Conservation (phyloP, 2,888 invertebrate genomes). For the Helicoverpa assulta region DNA sequence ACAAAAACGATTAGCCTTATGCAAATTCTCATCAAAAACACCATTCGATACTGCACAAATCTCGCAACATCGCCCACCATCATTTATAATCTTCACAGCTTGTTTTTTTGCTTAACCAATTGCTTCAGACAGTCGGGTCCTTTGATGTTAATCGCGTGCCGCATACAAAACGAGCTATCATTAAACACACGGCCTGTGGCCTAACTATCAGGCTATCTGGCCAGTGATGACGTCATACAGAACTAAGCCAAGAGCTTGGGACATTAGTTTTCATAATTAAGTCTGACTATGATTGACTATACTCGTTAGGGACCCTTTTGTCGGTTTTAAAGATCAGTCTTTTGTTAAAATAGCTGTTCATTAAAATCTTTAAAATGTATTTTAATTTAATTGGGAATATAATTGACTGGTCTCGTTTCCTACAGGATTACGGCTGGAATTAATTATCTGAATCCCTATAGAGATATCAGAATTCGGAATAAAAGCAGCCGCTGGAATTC, state of each 20-base stretch:
- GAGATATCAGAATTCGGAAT: conserved; percentile 9
- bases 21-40: conserved; percentile 6
- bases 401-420: conserved; percentile 21
- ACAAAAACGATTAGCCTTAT: background rate
- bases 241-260: conserved; percentile 54
- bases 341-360: conserved; percentile 2
- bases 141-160: conserved; percentile 51
- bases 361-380: conserved; percentile 13
- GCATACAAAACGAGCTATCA: conserved; percentile 48
- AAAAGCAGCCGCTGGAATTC: conserved; percentile 19
- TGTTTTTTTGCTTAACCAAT: conserved; percentile 36
- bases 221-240: conserved; percentile 65
- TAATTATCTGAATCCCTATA: conserved; percentile 19
- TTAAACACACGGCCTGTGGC: conserved; percentile 42
- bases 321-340: conserved; percentile 29
- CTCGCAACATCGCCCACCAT: conserved; percentile 11
- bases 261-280: conserved; percentile 70
- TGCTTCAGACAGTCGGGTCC: conserved; percentile 24
- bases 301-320: conserved; percentile 46
- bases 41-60: conserved; percentile 19
- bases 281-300: conserved; percentile 65
- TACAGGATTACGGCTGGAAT: conserved; percentile 18
- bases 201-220: conserved; percentile 21
- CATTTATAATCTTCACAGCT: conserved; percentile 41
- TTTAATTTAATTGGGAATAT: conserved; percentile 28